Evolutionary conservation across 2,797 vertebrate species (phyloP), one percentile per base, ranked within the genome.

Genomic region (Chelon auratus): DNA sequence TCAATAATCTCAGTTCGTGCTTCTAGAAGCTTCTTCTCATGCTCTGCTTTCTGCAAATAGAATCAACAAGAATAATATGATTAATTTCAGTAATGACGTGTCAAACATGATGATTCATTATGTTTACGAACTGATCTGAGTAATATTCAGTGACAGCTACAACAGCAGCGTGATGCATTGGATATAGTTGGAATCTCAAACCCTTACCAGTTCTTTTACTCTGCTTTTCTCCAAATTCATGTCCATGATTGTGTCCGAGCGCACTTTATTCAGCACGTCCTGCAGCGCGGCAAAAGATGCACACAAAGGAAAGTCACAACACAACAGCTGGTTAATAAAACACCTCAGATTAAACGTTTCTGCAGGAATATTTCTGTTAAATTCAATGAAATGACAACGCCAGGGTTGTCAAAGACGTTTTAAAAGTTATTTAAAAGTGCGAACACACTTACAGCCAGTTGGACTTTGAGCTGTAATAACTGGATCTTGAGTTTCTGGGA

Each of bases 181-280:
- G 15, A 17, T 45, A 17, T 13, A 45, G 42, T 17, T 26, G 3
- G 24, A 0, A 26, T 26, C 11, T 47, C 8, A 15, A 67, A 62
- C 58, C 94, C 95, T 85, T 93, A 99, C 98, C 96, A 97, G 65
- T 89, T 97, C 97, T 91, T 98, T 98, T 17, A 95, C 94, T 82
- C 91, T 93, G 84, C 95, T 98, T 84, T 98, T 99, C 88, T 99
- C 98, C 75, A 96, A 69, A 87, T 95, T 96, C 91, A 99, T 93
- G 75, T 97, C 95, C 92, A 99, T 86, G 55, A 97, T 94, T 69
- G 93, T 95, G 77, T 96, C 94, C 45, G 95, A 94, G 62, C 93
- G 94, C 53, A 97, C 93, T 95, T 97, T 98, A 76, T 93, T 92
- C 92, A 98, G 94, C 80, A 96, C 92, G 92, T 99, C 97, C 98